phyloP scores from a whole-genome alignment of 2,888 invertebrate genomes.

The Conomelus anceps region DNA sequence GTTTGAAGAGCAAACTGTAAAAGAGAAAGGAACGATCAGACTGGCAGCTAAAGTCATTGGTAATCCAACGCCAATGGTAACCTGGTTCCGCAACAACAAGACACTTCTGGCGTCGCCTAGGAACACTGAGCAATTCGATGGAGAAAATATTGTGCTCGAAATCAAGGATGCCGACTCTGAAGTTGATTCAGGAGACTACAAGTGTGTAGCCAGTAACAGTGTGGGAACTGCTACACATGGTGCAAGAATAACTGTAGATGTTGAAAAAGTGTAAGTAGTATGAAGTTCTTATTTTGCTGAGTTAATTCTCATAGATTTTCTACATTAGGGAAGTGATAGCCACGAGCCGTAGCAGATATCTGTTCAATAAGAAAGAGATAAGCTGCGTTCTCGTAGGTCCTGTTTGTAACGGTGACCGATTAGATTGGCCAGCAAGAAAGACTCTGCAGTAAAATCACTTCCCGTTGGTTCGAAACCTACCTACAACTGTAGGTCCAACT shows the following conservation, averaged over 20 bases:
- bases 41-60: slow-evolving; percentile 80
- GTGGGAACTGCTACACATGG: slow-evolving; percentile 86
- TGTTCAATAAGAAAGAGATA: no score
- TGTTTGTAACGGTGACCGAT: no score
- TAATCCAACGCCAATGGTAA: slow-evolving; percentile 80
- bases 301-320: not conserved
- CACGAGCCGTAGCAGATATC: no score
- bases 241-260: slow-evolving; percentile 76
- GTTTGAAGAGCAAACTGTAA: slow-evolving; percentile 77
- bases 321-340: not conserved
- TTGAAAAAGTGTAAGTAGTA: slow-evolving; percentile 58
- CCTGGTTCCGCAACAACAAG: slow-evolving; percentile 82
- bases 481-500: no score
- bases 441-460: no score
- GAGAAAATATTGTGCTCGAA: slow-evolving; percentile 72
- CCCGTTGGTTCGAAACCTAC: no score
- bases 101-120: slow-evolving; percentile 69
- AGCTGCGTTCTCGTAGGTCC: no score
- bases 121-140: slow-evolving; percentile 70
- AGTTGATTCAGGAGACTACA: slow-evolving; percentile 85
- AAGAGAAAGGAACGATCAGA: slow-evolving; percentile 68
- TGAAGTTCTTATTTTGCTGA: not conserved
- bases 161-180: slow-evolving; percentile 77
- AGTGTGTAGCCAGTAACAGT: slow-evolving; percentile 82
- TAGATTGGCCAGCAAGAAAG: no score